A percentile compares a stretch with the other conserved stretches of the same genome.
These are phyloP conservation scores for Hypena proboscidalis DNA, from an alignment of 2,888 invertebrate genomes.

Conservation along the genomic window DNA sequence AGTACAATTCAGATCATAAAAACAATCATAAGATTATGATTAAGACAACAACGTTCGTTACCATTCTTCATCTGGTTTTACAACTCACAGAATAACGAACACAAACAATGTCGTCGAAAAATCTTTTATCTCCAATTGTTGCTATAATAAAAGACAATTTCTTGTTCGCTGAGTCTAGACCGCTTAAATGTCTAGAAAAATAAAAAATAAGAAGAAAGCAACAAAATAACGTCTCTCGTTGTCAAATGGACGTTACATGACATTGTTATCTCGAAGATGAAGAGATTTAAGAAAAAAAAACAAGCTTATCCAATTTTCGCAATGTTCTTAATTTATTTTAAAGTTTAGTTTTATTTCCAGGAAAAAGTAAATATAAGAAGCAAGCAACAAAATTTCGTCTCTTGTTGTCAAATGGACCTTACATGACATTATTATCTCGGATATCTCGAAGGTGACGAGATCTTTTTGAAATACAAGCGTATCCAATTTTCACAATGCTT, in stretches of 20 bases:
- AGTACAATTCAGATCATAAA: no score
- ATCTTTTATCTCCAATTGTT: no score
- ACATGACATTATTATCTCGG: conserved; percentile 24
- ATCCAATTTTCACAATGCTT: neutral
- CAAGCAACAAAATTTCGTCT: conserved; percentile 21
- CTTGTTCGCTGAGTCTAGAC: no score
- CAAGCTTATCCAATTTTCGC: neutral
- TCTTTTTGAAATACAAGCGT: neutral
- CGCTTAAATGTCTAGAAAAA: no score
- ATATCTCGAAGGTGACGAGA: conserved; percentile 9
- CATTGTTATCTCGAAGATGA: conserved; percentile 23
- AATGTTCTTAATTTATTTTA: no score
- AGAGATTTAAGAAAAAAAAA: conserved; percentile 8
- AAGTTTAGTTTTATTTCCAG: no score
- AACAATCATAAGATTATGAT: no score
- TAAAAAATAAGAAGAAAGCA: conserved; percentile 14
- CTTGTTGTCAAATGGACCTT: conserved; percentile 22
- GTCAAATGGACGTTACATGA: conserved; percentile 23
- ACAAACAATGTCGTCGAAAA: no score
- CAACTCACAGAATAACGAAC: no score
- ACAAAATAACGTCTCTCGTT: conserved; percentile 20
- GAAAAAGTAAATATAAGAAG: conserved; percentile 7
- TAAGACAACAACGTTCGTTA: no score
- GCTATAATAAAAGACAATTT: no score
- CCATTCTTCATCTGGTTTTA: no score